A percentile compares a stretch with the other conserved stretches of the same genome.
Evolutionary conservation across 2,888 invertebrate genomes (phyloP).

Genomic region (Chromoteleia sp.): DNA sequence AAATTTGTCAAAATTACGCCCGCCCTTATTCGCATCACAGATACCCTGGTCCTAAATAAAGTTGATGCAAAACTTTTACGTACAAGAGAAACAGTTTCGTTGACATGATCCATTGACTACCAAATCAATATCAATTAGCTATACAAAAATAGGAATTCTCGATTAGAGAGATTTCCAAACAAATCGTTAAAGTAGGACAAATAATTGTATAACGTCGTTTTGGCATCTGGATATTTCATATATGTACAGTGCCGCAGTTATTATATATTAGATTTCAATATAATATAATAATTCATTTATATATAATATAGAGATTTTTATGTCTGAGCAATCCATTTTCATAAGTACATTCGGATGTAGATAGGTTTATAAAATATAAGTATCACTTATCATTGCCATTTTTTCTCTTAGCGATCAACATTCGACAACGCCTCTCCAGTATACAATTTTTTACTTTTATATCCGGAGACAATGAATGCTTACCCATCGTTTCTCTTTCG

Average conservation of each 20-base stretch:
- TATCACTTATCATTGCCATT: slow-evolving; percentile 37
- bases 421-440: background rate
- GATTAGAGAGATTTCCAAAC: slow-evolving; percentile 42
- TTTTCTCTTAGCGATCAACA: slow-evolving; percentile 1
- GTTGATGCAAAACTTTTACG: slow-evolving; percentile 35
- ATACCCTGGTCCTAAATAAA: slow-evolving; percentile 63
- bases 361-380: slow-evolving; percentile 65
- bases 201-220: slow-evolving; percentile 56
- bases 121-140: slow-evolving; percentile 47
- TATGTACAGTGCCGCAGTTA: slow-evolving; percentile 56
- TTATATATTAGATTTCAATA: slow-evolving; percentile 31
- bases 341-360: slow-evolving; percentile 57
- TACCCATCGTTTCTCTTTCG: background rate
- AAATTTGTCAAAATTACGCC: slow-evolving; percentile 40
- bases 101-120: slow-evolving; percentile 36
- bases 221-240: slow-evolving; percentile 59
- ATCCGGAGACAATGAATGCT: slow-evolving; percentile 17
- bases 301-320: slow-evolving; percentile 53
- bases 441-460: slow-evolving; percentile 22
- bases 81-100: slow-evolving; percentile 44
- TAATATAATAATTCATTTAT: slow-evolving; percentile 25
- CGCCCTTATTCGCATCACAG: slow-evolving; percentile 57
- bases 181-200: slow-evolving; percentile 31
- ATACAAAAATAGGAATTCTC: slow-evolving; percentile 56
- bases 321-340: slow-evolving; percentile 64